A percentile compares a stretch with the other conserved stretches of the same genome.
Evolutionary conservation across 2,113 vertebrate species (phyloP).

Genomic region (Plecotus auritus): DNA sequence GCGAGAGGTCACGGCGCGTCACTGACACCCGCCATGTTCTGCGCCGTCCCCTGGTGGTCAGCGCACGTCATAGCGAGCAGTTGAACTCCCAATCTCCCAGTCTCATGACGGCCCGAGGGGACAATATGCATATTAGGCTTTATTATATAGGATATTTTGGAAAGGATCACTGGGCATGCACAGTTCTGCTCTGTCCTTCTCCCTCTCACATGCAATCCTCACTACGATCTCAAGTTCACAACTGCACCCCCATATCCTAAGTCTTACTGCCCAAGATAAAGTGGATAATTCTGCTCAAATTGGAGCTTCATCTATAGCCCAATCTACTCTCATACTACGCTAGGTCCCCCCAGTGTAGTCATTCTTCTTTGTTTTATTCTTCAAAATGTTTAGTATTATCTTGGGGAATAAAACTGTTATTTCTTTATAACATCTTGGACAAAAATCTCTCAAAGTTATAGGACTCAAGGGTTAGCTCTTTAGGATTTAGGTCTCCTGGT

Average conservation of each 20-base stretch:
- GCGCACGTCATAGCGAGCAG: no score
- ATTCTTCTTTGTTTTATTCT: neutral
- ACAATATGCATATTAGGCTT: no score
- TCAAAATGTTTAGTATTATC: neutral
- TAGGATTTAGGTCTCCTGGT: neutral
- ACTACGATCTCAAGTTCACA: neutral
- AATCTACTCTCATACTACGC: neutral
- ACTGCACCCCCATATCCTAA: neutral
- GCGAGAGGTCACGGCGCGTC: no score
- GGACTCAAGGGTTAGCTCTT: neutral
- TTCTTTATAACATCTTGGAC: neutral
- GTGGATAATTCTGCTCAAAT: neutral
- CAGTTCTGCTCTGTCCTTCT: neutral
- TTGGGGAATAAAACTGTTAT: neutral
- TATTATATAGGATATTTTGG: neutral
- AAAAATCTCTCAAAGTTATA: neutral
- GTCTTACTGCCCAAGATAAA: neutral
- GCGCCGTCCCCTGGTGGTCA: no score
- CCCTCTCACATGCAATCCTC: neutral
- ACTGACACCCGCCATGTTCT: no score
- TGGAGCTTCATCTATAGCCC: neutral
- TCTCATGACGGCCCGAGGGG: no score
- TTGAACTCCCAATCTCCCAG: no score
- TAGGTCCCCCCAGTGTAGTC: neutral
- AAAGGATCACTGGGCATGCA: neutral